phyloP scores from a whole-genome alignment of 2,113 vertebrate species.

The Amazona vittata region DNA sequence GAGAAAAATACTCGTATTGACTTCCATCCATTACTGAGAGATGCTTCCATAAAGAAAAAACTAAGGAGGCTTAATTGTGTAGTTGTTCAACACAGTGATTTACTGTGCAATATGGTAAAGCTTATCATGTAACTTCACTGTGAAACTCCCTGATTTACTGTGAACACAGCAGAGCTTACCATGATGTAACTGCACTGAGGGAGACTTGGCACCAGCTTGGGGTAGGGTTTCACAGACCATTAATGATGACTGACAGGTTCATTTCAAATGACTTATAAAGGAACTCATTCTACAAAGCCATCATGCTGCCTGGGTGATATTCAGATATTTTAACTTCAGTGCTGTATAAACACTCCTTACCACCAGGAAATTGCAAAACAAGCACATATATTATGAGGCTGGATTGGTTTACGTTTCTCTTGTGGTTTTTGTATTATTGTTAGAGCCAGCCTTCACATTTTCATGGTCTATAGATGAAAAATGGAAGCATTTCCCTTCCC shows the following conservation, averaged over 20 bases:
- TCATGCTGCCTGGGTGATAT: constrained; percentile 32
- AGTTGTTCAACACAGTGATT: constrained; percentile 67
- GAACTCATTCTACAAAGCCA: constrained; percentile 39
- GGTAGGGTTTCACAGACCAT: constrained; percentile 66
- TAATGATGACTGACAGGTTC: constrained; percentile 70
- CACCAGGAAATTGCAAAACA: background rate
- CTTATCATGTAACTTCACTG: constrained; percentile 61
- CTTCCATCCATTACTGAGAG: constrained; percentile 26
- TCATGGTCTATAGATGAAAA: background rate
- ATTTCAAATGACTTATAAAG: constrained; percentile 60
- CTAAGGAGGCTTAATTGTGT: constrained; percentile 47
- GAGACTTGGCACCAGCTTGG: constrained; percentile 49
- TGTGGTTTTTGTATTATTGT: background rate
- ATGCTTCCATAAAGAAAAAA: constrained; percentile 50
- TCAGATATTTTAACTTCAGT: constrained; percentile 47
- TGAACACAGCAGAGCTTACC: constrained; percentile 65
- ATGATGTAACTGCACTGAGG: constrained; percentile 43
- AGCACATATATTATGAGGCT: background rate
- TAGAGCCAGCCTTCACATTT: background rate
- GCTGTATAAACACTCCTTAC: background rate
- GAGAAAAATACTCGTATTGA: constrained; percentile 13
- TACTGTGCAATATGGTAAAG: constrained; percentile 69
- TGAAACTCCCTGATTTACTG: constrained; percentile 67
- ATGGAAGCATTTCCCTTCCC: constrained; percentile 13
- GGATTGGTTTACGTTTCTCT: constrained; percentile 4